Percentiles rank a stretch among this genome's conserved stretches.
Evolutionary conservation across 2,113 vertebrate species (phyloP).

Genomic region (Todiramphus saurophagus): DNA sequence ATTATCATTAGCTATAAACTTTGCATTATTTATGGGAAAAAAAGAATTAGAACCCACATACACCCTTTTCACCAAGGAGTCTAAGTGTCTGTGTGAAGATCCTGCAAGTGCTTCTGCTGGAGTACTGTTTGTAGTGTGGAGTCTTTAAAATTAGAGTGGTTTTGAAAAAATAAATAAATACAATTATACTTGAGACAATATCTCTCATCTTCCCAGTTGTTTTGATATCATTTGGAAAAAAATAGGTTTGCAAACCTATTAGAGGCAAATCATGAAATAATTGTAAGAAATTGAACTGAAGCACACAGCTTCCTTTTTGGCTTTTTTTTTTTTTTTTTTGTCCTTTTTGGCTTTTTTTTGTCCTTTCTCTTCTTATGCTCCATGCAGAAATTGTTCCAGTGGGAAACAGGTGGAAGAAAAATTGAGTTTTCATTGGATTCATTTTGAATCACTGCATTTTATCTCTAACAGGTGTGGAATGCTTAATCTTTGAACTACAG

Average conservation of each 20-base stretch:
- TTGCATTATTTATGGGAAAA: background rate
- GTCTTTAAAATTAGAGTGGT: background rate
- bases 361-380: background rate
- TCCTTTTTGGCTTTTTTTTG: background rate
- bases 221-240: background rate
- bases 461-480: background rate
- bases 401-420: constrained; percentile 19
- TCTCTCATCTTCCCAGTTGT: background rate
- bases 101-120: background rate
- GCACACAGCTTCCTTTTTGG: background rate
- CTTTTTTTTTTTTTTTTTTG: too few relatives aligned
- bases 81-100: background rate
- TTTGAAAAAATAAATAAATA: too few relatives aligned
- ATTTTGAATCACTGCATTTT: constrained; percentile 17
- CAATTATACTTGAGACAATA: background rate
- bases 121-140: background rate
- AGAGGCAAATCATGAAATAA: background rate
- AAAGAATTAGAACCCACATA: background rate
- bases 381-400: background rate
- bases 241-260: background rate
- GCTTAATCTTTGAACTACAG: background rate
- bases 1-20: background rate
- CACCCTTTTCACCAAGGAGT: background rate
- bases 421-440: background rate
- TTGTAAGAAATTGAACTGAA: background rate